Base-by-base conservation (phyloP, 2,888 invertebrate species). In the Acanthacorydalis orientalis region DNA sequence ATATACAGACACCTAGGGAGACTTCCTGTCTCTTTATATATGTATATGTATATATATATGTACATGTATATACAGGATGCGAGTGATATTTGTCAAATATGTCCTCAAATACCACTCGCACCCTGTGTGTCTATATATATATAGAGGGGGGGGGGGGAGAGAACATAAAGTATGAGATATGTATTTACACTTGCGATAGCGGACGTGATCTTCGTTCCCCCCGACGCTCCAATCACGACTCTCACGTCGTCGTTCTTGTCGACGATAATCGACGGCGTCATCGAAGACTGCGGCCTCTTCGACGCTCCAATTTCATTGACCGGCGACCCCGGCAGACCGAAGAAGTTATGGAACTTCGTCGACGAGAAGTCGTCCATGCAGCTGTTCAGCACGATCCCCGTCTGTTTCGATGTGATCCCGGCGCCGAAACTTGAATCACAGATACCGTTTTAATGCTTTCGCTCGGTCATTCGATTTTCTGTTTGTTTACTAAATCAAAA, bases 351-450 rank as follows among this genome's bases (percentile, higher is more conserved):
- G 49, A 80, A 73, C 31, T 79, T 77, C 0, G 85, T 83, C 0
- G 83, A 77, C 0, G 90, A 86, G 64, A 96, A 97, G 61, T 96
- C 96, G 55, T 92, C 90, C 89, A 97, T 93, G 51, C 88, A 87
- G 61, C 91, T 86, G 64, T 96, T 97, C 64, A 90, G 81, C n/a
- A 96, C 70, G 16, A 97, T 84, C 1, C 95, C 96, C 0, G 90
- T 88, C 46, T 77, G 77, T 23, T 67, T 67, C 0, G 91, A 90
- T 4, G 83, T 73, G 51, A 83, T 73, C 49, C 83, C 82, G 2
- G 88, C 81, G 2, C 93, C 95, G 61, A 85, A 88, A 59, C 91
- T 92, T 10, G n/a, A 35, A 35, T n/a, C n/a, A n/a, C n/a, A n/a
- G n/a, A n/a, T n/a, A n/a, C n/a, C n/a, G n/a, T n/a, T n/a, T n/a